phyloP scores from a whole-genome alignment of 2,113 vertebrate species.

The Solea senegalensis region DNA sequence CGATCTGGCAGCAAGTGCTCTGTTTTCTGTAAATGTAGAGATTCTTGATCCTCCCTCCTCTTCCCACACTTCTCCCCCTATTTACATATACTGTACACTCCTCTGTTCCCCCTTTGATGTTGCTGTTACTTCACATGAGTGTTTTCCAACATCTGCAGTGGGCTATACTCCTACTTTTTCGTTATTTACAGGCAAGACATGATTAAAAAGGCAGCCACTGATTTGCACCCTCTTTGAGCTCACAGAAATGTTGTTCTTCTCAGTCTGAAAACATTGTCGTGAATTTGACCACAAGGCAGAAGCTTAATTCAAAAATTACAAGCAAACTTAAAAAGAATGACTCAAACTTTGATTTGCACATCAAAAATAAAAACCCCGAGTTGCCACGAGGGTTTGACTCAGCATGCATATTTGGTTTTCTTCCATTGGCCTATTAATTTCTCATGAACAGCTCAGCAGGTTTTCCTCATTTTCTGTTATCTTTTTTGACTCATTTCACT shows the following conservation, averaged over 20 bases:
- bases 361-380: background rate
- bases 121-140: constrained; percentile 98
- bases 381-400: constrained; percentile 11
- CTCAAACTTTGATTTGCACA: constrained; percentile 22
- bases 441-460: constrained; percentile 24
- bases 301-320: background rate
- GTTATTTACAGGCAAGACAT: constrained; percentile 29
- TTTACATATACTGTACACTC: constrained; percentile 83
- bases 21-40: constrained; percentile 82
- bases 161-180: constrained; percentile 25
- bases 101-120: constrained; percentile 78
- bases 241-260: too few species aligned
- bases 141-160: constrained; percentile 60
- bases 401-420: constrained; percentile 8
- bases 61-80: constrained; percentile 79
- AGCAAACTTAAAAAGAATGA: background rate
- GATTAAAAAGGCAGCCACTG: constrained; percentile 12
- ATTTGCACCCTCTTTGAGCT: constrained; percentile 30
- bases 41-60: constrained; percentile 68
- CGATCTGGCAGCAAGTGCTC: constrained; percentile 89
- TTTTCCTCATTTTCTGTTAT: background rate
- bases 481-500: background rate
- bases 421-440: constrained; percentile 15
- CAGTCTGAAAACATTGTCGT: background rate
- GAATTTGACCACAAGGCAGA: background rate